Base-by-base conservation (phyloP, 2,113 vertebrate species). In the Trematocara marginatum region DNA sequence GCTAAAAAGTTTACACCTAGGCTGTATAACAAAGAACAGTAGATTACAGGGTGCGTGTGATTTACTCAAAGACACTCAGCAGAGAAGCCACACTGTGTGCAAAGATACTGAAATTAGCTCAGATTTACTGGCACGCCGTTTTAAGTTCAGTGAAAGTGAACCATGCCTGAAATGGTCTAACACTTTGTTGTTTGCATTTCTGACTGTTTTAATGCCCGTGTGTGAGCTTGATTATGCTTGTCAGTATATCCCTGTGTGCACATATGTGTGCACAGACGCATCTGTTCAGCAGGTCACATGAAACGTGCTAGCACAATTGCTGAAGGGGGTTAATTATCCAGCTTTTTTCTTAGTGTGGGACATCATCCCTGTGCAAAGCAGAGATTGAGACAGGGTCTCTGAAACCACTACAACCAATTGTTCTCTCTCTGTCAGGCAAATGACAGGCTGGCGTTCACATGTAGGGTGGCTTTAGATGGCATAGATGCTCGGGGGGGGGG, bases 311-410 rank as follows among this genome's bases (percentile, higher is more conserved):
- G 80, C 18, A 40, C 53, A 90, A 84, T 91, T 86, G 84, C 88
- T 87, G 87, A 89, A 83, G 89, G 91, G 88, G 86, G 88, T 93
- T 86, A 92, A 93, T 96, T 94, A 94, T 92, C 82, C 87, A 7
- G 82, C 83, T 92, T 94, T 94, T 87, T 94, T 94, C 92, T 86
- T 92, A 80, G 83, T 84, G 79, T 90, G 94, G 84, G 90, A 90
- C 88, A 85, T 82, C 82, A 64, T 88, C 84, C 90, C 89, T 79
- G 80, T 81, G 84, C 85, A 90, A 90, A 89, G 87, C 85, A 76
- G 40, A 89, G 61, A 82, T 74, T 23, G 56, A 91, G 82, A 90
- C 42, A 13, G 66, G 88, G 91, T 82, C 86, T 89, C 89, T 57
- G 66, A 84, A 90, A 90, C 54, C 86, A 56, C 86, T 80, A 83